phyloP scores from a whole-genome alignment of 1,140 invertebrate species.

The Sycophaga agraensis region DNA sequence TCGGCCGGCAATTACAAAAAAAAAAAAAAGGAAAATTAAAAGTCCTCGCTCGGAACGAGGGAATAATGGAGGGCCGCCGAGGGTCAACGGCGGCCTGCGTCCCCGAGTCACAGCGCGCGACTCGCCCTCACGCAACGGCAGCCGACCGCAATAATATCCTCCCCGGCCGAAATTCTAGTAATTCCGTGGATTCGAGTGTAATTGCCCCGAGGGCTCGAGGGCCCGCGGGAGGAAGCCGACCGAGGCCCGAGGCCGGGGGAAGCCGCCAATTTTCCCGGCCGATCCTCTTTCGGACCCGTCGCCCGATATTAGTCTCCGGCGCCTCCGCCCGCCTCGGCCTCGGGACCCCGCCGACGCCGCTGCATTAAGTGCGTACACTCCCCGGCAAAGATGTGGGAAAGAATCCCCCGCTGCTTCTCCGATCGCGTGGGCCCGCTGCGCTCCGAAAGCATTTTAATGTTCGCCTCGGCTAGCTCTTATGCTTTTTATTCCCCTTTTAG shows the following conservation, averaged over 20 bases:
- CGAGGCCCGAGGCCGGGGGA: conserved; percentile 17
- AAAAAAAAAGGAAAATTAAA: no score
- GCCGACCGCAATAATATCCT: conserved; percentile 42
- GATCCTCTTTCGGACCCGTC: conserved; percentile 30
- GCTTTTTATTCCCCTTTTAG: no score
- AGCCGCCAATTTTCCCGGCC: conserved; percentile 41
- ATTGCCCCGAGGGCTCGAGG: conserved; percentile 39
- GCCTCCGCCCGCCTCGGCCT: no score
- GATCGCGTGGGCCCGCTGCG: no score
- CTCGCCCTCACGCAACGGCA: no score
- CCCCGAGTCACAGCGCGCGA: not conserved
- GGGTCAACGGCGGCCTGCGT: not conserved
- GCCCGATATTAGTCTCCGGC: conserved; percentile 24
- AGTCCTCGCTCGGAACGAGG: conserved; percentile 6
- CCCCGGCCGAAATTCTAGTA: conserved; percentile 41
- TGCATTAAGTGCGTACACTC: conserved; percentile 14
- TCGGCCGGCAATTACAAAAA: no score
- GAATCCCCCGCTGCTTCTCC: no score
- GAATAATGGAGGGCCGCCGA: not conserved
- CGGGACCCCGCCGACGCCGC: conserved; percentile 4
- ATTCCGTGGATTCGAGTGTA: conserved; percentile 50
- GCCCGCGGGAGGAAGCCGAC: not conserved
- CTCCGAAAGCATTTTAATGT: no score
- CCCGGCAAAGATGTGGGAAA: conserved; percentile 2
- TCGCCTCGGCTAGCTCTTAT: no score